A percentile compares a stretch with the other conserved stretches of the same genome.
Conservation (phyloP, 2,888 invertebrate species). For the Parnassius glacialis region DNA sequence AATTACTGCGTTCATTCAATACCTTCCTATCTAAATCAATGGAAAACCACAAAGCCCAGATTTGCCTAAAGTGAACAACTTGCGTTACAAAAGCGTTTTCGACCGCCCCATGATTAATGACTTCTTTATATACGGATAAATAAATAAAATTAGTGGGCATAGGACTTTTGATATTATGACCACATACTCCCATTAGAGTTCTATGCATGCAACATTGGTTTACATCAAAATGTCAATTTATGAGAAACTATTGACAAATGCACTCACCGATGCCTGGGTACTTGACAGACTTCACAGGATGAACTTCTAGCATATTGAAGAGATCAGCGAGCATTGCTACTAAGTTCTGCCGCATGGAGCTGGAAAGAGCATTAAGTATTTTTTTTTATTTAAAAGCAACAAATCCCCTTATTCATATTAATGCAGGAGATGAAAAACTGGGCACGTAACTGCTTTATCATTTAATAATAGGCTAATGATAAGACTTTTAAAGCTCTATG, state of each 20-base stretch:
- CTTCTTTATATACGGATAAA: slow-evolving; percentile 32
- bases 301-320: slow-evolving; percentile 95
- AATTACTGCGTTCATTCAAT: slow-evolving; percentile 28
- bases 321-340: slow-evolving; percentile 95
- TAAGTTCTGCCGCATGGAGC: slow-evolving; percentile 95
- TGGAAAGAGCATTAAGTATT: slow-evolving; percentile 63
- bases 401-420: no score
- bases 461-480: no score
- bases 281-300: slow-evolving; percentile 93
- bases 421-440: no score
- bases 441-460: no score
- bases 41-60: slow-evolving; percentile 25
- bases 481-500: no score
- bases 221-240: slow-evolving; percentile 11
- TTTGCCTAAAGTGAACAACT: slow-evolving; percentile 28
- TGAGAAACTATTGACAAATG: slow-evolving; percentile 12
- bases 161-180: slow-evolving; percentile 76
- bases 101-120: slow-evolving; percentile 40
- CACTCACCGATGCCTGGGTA: slow-evolving; percentile 86
- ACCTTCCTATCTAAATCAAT: slow-evolving; percentile 23
- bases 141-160: slow-evolving; percentile 56
- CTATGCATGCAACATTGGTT: slow-evolving; percentile 64
- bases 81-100: slow-evolving; percentile 50
- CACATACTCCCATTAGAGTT: slow-evolving; percentile 76
- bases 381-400: not conserved